Conservation (phyloP, 2,888 invertebrate species). For the Hemicrepidius hirtus region DNA sequence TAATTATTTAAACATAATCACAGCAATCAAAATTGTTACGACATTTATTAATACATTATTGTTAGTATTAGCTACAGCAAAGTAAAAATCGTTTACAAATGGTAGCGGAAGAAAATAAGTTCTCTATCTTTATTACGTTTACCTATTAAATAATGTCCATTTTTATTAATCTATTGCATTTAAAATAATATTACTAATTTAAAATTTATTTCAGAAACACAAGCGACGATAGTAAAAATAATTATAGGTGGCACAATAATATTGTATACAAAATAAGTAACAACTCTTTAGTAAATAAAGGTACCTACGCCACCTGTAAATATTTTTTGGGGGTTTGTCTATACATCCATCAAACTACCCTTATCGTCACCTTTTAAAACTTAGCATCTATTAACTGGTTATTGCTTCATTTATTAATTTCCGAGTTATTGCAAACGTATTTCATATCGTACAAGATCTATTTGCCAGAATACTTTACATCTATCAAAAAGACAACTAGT, state of each 20-base stretch:
- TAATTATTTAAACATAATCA: constrained; percentile 68
- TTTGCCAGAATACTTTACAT: constrained; percentile 41
- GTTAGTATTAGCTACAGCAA: constrained; percentile 56
- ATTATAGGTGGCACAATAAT: constrained; percentile 16
- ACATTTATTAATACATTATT: constrained; percentile 64
- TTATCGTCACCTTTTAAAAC: background rate
- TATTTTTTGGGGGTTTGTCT: background rate
- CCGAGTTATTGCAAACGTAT: constrained; percentile 43
- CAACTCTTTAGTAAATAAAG: background rate
- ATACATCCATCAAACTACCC: too few species aligned
- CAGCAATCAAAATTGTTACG: constrained; percentile 72
- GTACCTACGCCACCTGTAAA: background rate
- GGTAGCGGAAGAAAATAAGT: constrained; percentile 26
- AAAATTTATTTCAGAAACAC: background rate
- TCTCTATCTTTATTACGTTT: constrained; percentile 36
- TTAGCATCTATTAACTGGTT: constrained; percentile 35
- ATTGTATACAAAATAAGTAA: background rate
- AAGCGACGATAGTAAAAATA: constrained; percentile 23
- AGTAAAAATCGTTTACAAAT: constrained; percentile 37
- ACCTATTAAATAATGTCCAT: constrained; percentile 33
- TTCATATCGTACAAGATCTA: constrained; percentile 49
- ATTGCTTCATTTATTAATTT: constrained; percentile 47
- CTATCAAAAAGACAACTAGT: constrained; percentile 47
- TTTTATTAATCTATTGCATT: constrained; percentile 39
- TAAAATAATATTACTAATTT: constrained; percentile 34